These are phyloP conservation scores for Caenorhabditis inopinata DNA, from an alignment of 1,140 invertebrate species.

Conservation along the genomic window DNA sequence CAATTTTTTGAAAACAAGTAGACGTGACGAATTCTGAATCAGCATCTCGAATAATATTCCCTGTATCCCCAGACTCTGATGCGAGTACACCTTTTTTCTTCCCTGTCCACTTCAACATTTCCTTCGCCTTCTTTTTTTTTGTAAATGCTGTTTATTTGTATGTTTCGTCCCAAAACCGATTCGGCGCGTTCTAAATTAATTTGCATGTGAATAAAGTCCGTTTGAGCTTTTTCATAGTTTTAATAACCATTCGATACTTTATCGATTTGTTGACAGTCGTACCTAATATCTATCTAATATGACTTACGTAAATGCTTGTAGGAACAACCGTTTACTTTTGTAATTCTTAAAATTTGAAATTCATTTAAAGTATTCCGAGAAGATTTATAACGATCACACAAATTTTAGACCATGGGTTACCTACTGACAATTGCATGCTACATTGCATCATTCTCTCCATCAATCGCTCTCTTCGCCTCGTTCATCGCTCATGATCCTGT, in stretches of 20 bases:
- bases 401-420: conserved; percentile 38
- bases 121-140: not conserved
- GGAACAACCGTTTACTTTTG: no score
- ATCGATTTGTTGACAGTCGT: no score
- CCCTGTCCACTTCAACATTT: not conserved
- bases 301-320: no score
- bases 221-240: not conserved
- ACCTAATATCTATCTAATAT: no score
- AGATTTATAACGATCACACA: not conserved
- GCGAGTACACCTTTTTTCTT: not conserved
- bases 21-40: no score
- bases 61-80: no score
- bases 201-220: not conserved
- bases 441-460: conserved; percentile 45
- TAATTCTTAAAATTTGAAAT: no score
- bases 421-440: conserved; percentile 38
- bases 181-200: not conserved
- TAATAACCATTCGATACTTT: no score
- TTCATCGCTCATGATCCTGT: conserved; percentile 50
- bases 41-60: no score
- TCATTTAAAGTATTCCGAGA: no score
- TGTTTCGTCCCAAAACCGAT: no score
- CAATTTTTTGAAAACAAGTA: no score
- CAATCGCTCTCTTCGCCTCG: conserved; percentile 41
- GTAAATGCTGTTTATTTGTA: conserved; percentile 5